Evolutionary conservation across 2,888 invertebrate species (phyloP), one percentile per base, ranked within the genome.

Genomic region (Tiphia femorata): DNA sequence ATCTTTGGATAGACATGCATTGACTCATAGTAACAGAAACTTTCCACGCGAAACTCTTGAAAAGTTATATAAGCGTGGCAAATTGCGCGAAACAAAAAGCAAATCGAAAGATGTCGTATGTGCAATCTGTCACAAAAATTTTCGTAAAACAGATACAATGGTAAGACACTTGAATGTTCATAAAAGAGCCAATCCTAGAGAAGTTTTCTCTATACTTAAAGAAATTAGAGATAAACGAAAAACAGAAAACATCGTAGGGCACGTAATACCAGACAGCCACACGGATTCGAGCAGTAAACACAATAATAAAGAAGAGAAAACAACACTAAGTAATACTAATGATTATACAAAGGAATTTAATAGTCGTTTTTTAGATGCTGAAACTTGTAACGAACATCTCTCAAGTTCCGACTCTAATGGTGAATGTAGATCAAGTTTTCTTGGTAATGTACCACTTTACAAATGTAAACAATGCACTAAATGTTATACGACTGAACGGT

Each of bases 141-240:
- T 80, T 48, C 64, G 73, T 6, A 80, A 78, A 62, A 62, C 60
- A 0, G 69, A 75, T 8, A 79, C 79, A 2, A 78, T 80, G 79
- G 73, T 80, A 2, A 68, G 78, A 43, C 80, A 80, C 30, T 64
- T 80, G 43, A 75, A 80, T 50, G 57, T 72, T 33, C 80, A 80
- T 38, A 80, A 80, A 46, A 72, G 67, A 42, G 70, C 63, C 0
- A 75, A 79, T 70, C 75, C 79, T 2, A 73, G 66, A 23, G 78
- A 78, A 20, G 80, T 80, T 16, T 75, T 77, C 21, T 59, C 67
- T 0, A 77, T 80, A 41, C 47, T 80, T 3, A 78, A 77, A 38
- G 76, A 78, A 23, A 78, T 80, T 14, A 72, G 78, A 40, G 71
- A 77, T 21, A 75, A 49, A 33, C 71, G 73, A 59, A 75, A 64